Base-by-base conservation (phyloP, 2,113 vertebrate species). In the Ameiurus melas region DNA sequence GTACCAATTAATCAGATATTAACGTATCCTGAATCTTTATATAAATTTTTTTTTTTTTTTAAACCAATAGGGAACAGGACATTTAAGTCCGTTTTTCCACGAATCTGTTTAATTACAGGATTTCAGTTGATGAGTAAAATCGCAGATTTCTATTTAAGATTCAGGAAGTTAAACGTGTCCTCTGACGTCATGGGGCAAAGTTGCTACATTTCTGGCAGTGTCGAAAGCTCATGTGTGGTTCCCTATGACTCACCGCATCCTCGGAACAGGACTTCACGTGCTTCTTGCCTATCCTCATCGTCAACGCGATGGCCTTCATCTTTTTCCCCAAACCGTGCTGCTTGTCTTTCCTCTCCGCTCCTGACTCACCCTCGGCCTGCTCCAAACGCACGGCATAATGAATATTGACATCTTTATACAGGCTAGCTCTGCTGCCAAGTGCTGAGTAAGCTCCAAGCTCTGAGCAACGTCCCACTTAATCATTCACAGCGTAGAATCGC, bases 271-370 rank as follows among this genome's bases (percentile, higher is more conserved):
- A 96, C 93, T 98, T 98, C 91, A 91, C 91, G 53, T 97, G 97
- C 90, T 98, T 99, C 93, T 96, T 99, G 39, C 96, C 95, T 95
- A 97, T 97, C 95, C 95, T 99, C 91, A 99, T 99, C 78, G 98
- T 99, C 91, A 98, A 94, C 17, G 98, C 98, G 93, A 99, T 99
- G 47, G 95, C 96, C 92, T 97, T 97, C 97, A 99, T 98, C 94
- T 97, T 99, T 94, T 98, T 99, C 25, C 97, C 94, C 89, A 99
- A 88, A 87, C 96, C 93, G 73, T 94, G 95, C n/a, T 93, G 91
- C 94, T 97, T 99, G 82, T 97, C 96, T 90, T 91, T 93, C 87
- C 68, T 92, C 88, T 97, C 96, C 89, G 87, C 92, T 87, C 91
- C 85, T 7, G 91, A 85, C 86, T 97, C 95, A 55, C 90, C 91